Conservation (phyloP, 2,797 vertebrate genomes). For the Pogoniulus pusillus region DNA sequence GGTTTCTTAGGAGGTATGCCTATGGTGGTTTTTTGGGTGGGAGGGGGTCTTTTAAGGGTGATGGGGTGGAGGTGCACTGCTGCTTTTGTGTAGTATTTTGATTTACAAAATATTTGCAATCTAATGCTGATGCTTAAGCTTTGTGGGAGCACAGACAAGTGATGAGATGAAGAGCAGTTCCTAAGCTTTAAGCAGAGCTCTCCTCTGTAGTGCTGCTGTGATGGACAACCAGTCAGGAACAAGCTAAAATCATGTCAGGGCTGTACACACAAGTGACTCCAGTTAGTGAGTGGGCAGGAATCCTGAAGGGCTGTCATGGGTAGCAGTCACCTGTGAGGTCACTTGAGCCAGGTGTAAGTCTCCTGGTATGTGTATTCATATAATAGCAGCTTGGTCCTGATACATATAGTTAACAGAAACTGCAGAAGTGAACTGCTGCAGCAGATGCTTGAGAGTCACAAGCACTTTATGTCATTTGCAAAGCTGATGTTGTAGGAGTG, state of each 20-base stretch:
- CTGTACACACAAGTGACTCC: accelerated
- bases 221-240: accelerated
- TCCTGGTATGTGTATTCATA: accelerated
- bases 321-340: background rate
- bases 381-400: background rate
- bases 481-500: background rate
- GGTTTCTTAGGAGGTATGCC: background rate
- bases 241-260: background rate
- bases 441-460: too few relatives aligned
- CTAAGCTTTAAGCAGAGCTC: background rate
- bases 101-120: background rate
- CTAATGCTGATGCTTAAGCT: background rate
- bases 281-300: accelerated
- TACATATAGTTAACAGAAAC: background rate
- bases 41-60: background rate
- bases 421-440: background rate
- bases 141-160: background rate
- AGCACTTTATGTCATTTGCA: background rate
- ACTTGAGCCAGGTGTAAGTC: background rate
- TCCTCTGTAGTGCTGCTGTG: background rate
- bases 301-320: background rate
- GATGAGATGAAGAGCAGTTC: background rate
- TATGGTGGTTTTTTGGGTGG: background rate
- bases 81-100: background rate
- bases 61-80: background rate